Evolutionary conservation across 2,113 vertebrate species (phyloP).

Genomic region (Bos taurus): ARS-UCD2.0 NC_037343.1:58745001-58745500

Average conservation of each 20-base stretch:
- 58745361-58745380: not conserved
- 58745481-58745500: constrained; percentile 61
- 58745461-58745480: constrained; percentile 59
- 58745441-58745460: constrained; percentile 63
- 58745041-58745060: not conserved
- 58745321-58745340: not conserved
- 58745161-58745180: not conserved
- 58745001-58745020: not conserved
- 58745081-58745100: not conserved
- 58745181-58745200: not conserved
- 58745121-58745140: not conserved
- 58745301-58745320: not conserved
- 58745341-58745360: not conserved
- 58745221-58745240: not conserved
- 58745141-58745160: not conserved
- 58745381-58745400: constrained; percentile 19
- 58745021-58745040: not conserved
- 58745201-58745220: not conserved
- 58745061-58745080: not conserved
- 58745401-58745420: constrained; percentile 54
- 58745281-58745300: not conserved
- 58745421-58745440: constrained; percentile 62
- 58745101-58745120: not conserved
- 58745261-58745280: not conserved
- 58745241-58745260: not conserved